Evolutionary conservation across 2,888 invertebrate genomes (phyloP).

Genomic region (Gisinianus flammeolus): DNA sequence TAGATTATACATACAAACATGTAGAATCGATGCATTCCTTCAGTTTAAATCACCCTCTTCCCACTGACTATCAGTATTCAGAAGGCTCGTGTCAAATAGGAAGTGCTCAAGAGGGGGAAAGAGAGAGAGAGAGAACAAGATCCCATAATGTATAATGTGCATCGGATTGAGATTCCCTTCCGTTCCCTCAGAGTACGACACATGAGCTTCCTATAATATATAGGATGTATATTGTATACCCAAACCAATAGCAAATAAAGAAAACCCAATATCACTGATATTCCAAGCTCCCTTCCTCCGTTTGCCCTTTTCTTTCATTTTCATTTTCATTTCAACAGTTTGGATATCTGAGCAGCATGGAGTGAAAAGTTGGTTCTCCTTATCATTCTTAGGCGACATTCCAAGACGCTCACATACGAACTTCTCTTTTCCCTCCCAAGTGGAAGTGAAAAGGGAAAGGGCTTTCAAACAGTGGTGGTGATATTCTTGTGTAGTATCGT

Average conservation of each 20-base stretch:
- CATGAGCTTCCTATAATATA: too few species aligned
- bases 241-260: not conserved
- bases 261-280: not conserved
- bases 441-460: not conserved
- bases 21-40: conserved; percentile 24
- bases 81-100: not conserved
- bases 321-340: not conserved
- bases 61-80: not conserved
- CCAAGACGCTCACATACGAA: not conserved
- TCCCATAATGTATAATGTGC: too few species aligned
- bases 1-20: not conserved
- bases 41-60: conserved; percentile 8
- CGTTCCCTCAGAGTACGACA: too few species aligned
- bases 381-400: not conserved
- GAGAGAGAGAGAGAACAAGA: too few species aligned
- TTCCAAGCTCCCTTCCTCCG: not conserved
- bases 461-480: too few species aligned
- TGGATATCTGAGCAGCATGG: too few species aligned
- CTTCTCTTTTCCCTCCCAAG: too few species aligned
- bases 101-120: too few species aligned
- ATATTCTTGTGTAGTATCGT: too few species aligned
- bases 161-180: too few species aligned
- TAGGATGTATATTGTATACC: too few species aligned
- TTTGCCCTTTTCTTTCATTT: not conserved
- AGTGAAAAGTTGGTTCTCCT: not conserved